Conservation (phyloP, 2,888 invertebrate genomes). For the Macropis europaea region DNA sequence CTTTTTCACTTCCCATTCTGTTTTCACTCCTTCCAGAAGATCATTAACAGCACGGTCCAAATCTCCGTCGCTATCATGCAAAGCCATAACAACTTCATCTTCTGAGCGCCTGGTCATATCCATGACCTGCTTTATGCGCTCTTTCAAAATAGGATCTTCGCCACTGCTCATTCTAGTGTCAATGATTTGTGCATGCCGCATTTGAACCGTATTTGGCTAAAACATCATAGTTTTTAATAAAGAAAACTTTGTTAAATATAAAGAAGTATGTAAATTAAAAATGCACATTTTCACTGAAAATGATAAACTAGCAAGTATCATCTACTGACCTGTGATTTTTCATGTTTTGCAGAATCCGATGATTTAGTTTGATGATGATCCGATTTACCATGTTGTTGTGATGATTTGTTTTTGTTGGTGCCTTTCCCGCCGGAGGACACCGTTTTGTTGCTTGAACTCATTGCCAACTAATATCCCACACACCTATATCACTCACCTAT, state of each 20-base stretch:
- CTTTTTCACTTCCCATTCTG: conserved; percentile 95
- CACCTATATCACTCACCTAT: conserved; percentile 77
- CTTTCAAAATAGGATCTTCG: conserved; percentile 84
- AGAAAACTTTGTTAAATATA: background rate
- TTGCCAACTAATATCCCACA: conserved; percentile 74
- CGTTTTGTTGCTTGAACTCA: conserved; percentile 78
- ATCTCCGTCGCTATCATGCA: conserved; percentile 96
- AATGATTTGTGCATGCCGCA: conserved; percentile 91
- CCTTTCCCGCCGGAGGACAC: conserved; percentile 76
- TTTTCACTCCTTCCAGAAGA: conserved; percentile 88
- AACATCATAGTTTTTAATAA: conserved; percentile 28
- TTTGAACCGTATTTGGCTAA: conserved; percentile 83
- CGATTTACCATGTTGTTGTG: conserved; percentile 76
- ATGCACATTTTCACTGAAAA: background rate
- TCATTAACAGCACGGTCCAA: conserved; percentile 90
- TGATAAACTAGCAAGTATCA: background rate
- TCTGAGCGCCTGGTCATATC: conserved; percentile 94
- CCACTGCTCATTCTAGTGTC: conserved; percentile 85
- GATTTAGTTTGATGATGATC: conserved; percentile 76
- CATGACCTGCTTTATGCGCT: conserved; percentile 90
- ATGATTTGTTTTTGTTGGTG: conserved; percentile 74
- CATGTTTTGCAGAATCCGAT: conserved; percentile 75
- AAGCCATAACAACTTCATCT: conserved; percentile 94
- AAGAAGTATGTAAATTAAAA: background rate
- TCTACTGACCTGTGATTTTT: conserved; percentile 74